Evolutionary conservation across 1,140 invertebrate genomes (phyloP), one percentile per base, ranked within the genome.

Genomic region (Bombus huntii): DNA sequence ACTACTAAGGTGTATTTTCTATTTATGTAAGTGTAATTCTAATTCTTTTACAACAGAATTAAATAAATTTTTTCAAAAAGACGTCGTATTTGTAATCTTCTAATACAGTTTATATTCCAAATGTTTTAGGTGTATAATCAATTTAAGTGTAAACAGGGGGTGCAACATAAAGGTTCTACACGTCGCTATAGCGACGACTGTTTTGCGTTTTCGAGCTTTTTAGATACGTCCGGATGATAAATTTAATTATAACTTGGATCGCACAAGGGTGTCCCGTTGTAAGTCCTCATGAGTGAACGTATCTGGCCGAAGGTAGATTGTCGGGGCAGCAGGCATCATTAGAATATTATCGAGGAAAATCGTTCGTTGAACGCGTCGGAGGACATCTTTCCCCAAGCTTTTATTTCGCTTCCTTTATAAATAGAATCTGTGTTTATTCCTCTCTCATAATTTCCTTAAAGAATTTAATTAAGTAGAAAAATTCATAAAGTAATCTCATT

Each of bases 181-280:
- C 18, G 80, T 81, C 53, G 9, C n/a, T 47, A 53, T 73, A 42
- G 70, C 47, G 44, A 80, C 78, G 34, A 25, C 15, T 80, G 78
- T 80, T 70, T 53, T 70, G 80, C 39, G 70, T 70, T 31, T n/a
- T 42, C 53, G 10, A 44, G 76, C 47, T 73, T 72, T 72, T 73
- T 62, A 73, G 70, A 81, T 81, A 59, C 80, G 70, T 42, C 12
- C 22, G 6, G 37, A 22, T 42, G 80, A 81, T 81, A 81, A 81
- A 44, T 73, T 73, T 81, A 81, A 81, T 81, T 73, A 73, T 57
- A 68, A 81, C 47, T 15, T 57, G 31, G 42, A 71, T 80, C 31
- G 31, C 34, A 34, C n/a, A n/a, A 18, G 34, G 18, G 28, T 73
- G 68, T 73, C 22, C 34, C 47, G 34, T 57, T 81, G 73, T 81